Evolutionary conservation across 2,797 vertebrate species (phyloP).

Genomic region (Labeo calbasu): DNA sequence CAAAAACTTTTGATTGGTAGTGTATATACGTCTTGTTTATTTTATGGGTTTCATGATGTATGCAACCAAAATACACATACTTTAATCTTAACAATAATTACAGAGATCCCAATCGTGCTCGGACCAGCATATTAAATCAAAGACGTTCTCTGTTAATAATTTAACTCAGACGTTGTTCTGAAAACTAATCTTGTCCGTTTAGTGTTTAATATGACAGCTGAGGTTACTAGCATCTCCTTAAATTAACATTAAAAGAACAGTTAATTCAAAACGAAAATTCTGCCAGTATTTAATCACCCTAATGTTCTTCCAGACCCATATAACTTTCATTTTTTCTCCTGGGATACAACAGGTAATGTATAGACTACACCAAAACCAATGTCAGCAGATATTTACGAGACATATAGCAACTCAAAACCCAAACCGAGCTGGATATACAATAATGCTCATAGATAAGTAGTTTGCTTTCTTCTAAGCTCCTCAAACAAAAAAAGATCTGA

Average conservation of each 20-base stretch:
- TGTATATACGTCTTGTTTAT: not conserved
- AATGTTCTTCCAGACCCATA: not conserved
- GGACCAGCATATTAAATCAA: not conserved
- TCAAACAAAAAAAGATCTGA: not conserved
- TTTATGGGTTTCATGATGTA: not conserved
- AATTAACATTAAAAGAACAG: conserved; percentile 9
- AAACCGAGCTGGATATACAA: not conserved
- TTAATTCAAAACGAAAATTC: not conserved
- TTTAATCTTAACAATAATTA: not conserved
- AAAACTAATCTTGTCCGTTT: not conserved
- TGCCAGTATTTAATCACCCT: not conserved
- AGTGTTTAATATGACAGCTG: not conserved
- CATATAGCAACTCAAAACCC: not conserved
- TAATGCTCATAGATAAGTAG: not conserved
- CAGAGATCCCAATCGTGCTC: not conserved
- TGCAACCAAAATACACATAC: not conserved
- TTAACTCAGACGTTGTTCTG: not conserved
- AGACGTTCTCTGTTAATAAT: not conserved
- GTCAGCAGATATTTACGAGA: not conserved
- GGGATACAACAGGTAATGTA: not conserved
- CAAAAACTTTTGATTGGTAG: not conserved
- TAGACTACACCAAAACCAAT: not conserved
- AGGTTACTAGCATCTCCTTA: not conserved
- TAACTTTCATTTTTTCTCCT: not conserved
- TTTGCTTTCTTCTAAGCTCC: not conserved